Conservation (phyloP, 2,888 invertebrate genomes). For the Nephrotoma guestfalica region DNA sequence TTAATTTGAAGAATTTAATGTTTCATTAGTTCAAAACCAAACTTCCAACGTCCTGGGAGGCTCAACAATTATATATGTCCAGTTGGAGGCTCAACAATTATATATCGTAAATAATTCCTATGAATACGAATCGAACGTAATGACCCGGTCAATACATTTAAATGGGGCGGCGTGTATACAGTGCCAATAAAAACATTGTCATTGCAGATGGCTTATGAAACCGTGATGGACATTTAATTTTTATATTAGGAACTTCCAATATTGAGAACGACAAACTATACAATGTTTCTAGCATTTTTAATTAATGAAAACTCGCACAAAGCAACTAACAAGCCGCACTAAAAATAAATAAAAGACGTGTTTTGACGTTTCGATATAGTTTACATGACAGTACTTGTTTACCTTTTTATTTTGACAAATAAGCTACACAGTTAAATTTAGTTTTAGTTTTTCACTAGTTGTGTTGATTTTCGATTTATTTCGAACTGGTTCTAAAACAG, state of each 20-base stretch:
- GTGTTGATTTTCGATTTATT: too few relatives aligned
- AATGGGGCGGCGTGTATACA: slow-evolving; percentile 31
- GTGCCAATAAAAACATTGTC: slow-evolving; percentile 78
- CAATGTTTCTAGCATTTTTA: slow-evolving; percentile 53
- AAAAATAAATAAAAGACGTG: not conserved
- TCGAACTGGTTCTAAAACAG: too few relatives aligned
- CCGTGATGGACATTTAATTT: slow-evolving; percentile 86
- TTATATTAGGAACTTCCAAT: slow-evolving; percentile 82
- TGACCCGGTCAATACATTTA: slow-evolving; percentile 20
- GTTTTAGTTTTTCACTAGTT: too few relatives aligned
- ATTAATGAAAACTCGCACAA: not conserved
- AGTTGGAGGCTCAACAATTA: slow-evolving; percentile 96
- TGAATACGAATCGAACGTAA: not conserved
- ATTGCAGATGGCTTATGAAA: slow-evolving; percentile 85
- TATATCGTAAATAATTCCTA: slow-evolving; percentile 98
- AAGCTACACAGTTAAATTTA: too few relatives aligned
- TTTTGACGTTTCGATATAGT: not conserved
- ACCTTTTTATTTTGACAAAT: too few relatives aligned
- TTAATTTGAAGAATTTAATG: too few relatives aligned
- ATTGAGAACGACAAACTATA: slow-evolving; percentile 69
- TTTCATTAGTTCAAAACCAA: too few relatives aligned
- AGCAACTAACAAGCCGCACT: not conserved
- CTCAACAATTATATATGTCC: too few relatives aligned
- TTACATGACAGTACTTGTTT: too few relatives aligned
- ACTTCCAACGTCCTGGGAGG: too few relatives aligned